phyloP scores from a whole-genome alignment of 2,888 invertebrate species.

The Chaetogeoica ovagalla region DNA sequence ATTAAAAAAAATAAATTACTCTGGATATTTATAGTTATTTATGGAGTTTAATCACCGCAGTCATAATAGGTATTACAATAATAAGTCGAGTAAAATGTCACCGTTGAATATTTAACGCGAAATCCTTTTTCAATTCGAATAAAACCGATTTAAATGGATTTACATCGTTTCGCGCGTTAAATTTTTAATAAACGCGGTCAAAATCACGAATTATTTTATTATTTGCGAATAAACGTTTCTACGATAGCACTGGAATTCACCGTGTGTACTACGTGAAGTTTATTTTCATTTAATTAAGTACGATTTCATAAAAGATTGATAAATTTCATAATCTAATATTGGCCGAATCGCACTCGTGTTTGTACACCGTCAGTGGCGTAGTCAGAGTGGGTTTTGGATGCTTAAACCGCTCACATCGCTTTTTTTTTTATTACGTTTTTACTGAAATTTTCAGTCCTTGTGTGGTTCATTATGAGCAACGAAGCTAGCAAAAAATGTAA shows the following conservation, averaged over 20 bases:
- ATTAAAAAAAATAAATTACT: not conserved
- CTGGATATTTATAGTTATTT: not conserved
- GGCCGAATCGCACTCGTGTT: too few relatives aligned
- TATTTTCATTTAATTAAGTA: not conserved
- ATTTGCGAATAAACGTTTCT: not conserved
- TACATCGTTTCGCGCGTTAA: not conserved
- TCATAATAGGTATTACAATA: not conserved
- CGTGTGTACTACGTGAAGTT: not conserved
- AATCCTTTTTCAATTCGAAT: not conserved
- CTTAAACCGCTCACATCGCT: too few relatives aligned
- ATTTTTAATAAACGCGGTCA: not conserved
- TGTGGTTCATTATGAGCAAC: too few relatives aligned
- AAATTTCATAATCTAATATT: too few relatives aligned
- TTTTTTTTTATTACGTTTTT: too few relatives aligned
- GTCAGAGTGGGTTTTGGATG: too few relatives aligned
- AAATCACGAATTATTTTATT: slow-evolving; percentile 1
- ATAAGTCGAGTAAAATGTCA: not conserved
- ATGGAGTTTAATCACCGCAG: not conserved
- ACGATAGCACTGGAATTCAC: not conserved
- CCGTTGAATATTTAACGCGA: not conserved
- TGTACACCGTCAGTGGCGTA: too few relatives aligned
- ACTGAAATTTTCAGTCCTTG: too few relatives aligned
- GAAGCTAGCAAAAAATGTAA: too few relatives aligned
- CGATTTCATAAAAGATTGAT: not conserved
- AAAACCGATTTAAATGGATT: slow-evolving; percentile 3